Evolutionary conservation across 2,797 vertebrate species (phyloP), one percentile per base, ranked within the genome.

Genomic region (Myotis vivesi): DNA sequence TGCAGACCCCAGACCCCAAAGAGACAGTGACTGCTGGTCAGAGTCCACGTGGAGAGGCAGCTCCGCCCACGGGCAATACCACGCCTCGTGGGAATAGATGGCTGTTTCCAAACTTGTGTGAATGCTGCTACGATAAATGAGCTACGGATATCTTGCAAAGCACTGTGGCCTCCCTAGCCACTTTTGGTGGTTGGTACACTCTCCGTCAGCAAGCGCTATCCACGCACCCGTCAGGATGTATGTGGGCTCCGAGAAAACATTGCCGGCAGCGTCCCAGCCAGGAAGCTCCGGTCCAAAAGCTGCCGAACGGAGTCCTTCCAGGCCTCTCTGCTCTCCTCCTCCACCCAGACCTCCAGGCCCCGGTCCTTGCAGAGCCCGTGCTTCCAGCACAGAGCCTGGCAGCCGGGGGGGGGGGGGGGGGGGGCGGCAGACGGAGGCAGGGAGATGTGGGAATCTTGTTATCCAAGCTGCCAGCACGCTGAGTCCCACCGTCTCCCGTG

Each of bases 381-480:
- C 59, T 83, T 73, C 86, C 13, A 92, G 62, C 62, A 23, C 5
- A 44, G 66, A 87, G 71, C 77, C 69, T 17, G 46, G 64, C 1
- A 1, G 30, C 3, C 55, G 59, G 62, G 0, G 0, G 44, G 82
- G n/a, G n/a, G n/a, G n/a, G n/a, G n/a, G n/a, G n/a, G n/a, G n/a
- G n/a, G n/a, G n/a, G n/a, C n/a, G n/a, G 79, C 68, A 81, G 91
- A 53, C 81, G 71, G 81, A 85, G n/a, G 46, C 9, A 5, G 0
- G 8, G 66, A 83, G 84, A 89, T 72, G 57, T 41, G 0, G 88
- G 0, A 11, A 25, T 83, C 59, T 33, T 64, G 13, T 87, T 49
- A 0, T 6, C 3, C 4, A 4, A n/a, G 23, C 46, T 92, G 75
- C 75, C 4, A 10, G 73, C 28, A 36, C 0, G 6, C 20, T 17